Evolutionary conservation across 2,888 invertebrate genomes (phyloP), one percentile per base, ranked within the genome.

Genomic region (Elegia similella): DNA sequence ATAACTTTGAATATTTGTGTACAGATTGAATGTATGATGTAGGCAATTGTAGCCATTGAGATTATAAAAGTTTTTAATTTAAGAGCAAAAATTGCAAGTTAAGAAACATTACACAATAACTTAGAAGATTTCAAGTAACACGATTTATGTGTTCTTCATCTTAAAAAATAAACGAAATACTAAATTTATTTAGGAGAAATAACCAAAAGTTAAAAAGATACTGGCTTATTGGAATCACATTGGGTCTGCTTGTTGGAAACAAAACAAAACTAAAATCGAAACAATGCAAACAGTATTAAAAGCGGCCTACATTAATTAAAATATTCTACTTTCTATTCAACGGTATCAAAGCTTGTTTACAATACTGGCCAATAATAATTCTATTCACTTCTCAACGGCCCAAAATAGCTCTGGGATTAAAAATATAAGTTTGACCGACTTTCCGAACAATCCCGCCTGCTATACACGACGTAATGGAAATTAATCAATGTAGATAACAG

Each of bases 321-420:
- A 68, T 73, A 73, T 76, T 64, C 68, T 34, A 72, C 73, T 75
- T 75, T 72, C 73, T 72, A 72, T 63, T 62, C 69, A 62, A 75
- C 75, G 75, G 72, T 76, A 75, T 43, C 50, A 16, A 17, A 50
- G 34, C 44, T 43, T 55, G 54, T 55, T 44, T 44, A 55, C 76
- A 78, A 52, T 55, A 29, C 30, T 53, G 52, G 42, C 17, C 48
- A 44, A 48, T 46, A 56, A 57, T 52, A 57, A 56, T 30, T 52
- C 50, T 55, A 46, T 38, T 30, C 53, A 17, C 17, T 32, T 55
- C 34, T 42, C 50, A 50, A 50, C 50, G 50, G 34, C 48, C 57
- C 60, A 66, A 62, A 70, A 53, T 53, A 53, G 53, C 42, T 81
- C 82, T 77, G 80, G 73, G 77, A 80, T 77, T 80, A 60, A 77